Evolutionary conservation across 2,113 vertebrate species (phyloP).

Genomic region (Falcunculus frontatus): DNA sequence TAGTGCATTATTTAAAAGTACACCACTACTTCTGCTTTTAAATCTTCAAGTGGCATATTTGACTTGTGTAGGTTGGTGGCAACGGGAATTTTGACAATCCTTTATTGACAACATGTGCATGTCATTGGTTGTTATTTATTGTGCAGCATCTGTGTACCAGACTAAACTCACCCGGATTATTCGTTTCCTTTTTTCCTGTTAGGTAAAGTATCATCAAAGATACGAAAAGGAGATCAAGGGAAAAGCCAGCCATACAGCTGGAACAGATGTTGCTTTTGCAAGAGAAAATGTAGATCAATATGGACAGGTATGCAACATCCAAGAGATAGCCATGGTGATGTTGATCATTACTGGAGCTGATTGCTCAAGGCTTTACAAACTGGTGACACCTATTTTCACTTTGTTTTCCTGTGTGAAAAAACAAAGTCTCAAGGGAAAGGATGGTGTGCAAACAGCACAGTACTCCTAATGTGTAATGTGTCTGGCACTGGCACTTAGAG

Average conservation of each 20-base stretch:
- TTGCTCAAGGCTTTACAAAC: neutral
- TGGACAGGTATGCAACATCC: slow-evolving; percentile 72
- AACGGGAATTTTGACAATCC: neutral
- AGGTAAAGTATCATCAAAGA: slow-evolving; percentile 86
- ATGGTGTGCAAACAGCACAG: neutral
- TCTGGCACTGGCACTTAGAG: neutral
- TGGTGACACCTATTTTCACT: neutral
- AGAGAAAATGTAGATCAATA: slow-evolving; percentile 77
- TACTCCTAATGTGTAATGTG: neutral
- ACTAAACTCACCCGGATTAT: neutral
- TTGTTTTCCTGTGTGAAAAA: neutral
- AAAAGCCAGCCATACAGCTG: slow-evolving; percentile 78
- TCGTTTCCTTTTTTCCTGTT: neutral
- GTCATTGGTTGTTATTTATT: neutral
- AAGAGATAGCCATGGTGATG: neutral
- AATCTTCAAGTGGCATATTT: neutral
- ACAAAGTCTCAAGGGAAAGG: neutral
- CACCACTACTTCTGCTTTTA: neutral
- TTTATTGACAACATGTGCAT: neutral
- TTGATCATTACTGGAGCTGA: neutral
- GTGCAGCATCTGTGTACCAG: neutral
- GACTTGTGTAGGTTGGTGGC: neutral
- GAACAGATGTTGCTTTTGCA: slow-evolving; percentile 63
- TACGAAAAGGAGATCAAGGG: slow-evolving; percentile 88
- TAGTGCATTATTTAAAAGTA: neutral